Conservation (phyloP, 2,113 vertebrate genomes). For the Heloderma charlesbogerti region DNA sequence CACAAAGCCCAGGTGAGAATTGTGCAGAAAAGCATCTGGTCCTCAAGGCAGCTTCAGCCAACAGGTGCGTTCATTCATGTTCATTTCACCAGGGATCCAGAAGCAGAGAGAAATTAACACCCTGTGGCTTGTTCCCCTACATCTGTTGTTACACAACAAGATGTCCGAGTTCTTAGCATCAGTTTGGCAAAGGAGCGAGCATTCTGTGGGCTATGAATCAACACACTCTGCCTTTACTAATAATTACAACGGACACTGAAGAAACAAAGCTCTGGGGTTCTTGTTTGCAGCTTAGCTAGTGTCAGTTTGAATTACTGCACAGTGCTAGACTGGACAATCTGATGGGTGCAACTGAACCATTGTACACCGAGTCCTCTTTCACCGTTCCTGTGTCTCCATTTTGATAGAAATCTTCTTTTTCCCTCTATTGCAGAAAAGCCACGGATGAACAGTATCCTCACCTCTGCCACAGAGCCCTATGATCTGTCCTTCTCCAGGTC, state of each 20-base stretch:
- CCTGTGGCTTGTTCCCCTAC: not conserved
- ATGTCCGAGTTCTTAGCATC: not conserved
- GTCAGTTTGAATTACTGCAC: not conserved
- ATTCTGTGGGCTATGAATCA: not conserved
- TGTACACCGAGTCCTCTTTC: not conserved
- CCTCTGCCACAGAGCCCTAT: conserved; percentile 97
- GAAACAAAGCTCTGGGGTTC: not conserved
- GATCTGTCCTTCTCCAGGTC: conserved; percentile 98
- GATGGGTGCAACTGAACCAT: not conserved
- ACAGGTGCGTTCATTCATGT: not conserved
- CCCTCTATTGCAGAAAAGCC: conserved; percentile 87
- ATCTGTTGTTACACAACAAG: not conserved
- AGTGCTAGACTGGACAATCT: not conserved
- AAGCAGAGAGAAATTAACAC: not conserved
- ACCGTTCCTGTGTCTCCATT: not conserved
- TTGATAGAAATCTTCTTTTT: not conserved
- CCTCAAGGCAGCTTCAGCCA: not conserved
- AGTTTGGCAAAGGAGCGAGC: not conserved
- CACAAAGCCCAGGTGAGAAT: too few species aligned
- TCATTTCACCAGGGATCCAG: not conserved
- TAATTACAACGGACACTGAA: not conserved
- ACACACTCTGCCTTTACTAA: not conserved
- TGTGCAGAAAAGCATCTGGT: not conserved
- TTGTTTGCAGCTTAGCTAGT: rapidly evolving
- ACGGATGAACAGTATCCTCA: conserved; percentile 95